Base-by-base conservation (phyloP, 1,140 invertebrate genomes). In the Caenorhabditis latens region DNA sequence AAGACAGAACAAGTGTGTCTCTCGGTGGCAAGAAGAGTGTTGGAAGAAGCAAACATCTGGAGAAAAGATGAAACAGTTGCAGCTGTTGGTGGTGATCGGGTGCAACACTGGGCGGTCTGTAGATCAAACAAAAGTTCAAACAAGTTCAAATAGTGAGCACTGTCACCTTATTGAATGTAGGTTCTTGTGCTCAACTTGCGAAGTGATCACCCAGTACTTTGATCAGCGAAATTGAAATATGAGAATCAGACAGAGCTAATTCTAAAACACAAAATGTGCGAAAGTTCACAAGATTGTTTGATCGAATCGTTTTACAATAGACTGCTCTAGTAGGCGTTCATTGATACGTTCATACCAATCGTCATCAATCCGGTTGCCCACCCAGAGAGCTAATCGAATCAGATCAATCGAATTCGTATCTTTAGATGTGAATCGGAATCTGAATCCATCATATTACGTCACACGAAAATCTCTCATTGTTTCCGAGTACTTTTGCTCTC, bases 121-220 rank as follows among this genome's bases (percentile, higher is more conserved):
- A 32, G 32, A 32, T 32, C 13, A 32, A 21, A 61, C 63, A 67
- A 67, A 67, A 71, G 67, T 71, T 71, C 67, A 71, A 32, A 24
- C 71, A 21, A 79, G 43, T 79, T 50, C 71, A 79, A 79, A 79
- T 79, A 79, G 71, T 48, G 65, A 16, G 7, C 5, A 63, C 40
- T 46, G 42, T 42, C 63, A 43, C 42, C 42, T 71, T 19, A n/a
- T 43, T 46, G 67, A 58, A 58, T 71, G 24, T 71, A 48, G 16
- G 16, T 46, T 46, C 61, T 65, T 65, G 6, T 21, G 61, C 21
- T 71, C 9, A 71, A 32, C 67, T 43, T n/a, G 43, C 40, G 40
- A 46, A 71, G 42, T 71, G 67, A 71, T 71, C 67, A 71, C 19
- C 2, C 42, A 48, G 71, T 50, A 24, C 46, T 50, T 50, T 50